phyloP scores from a whole-genome alignment of 2,113 vertebrate genomes.

The Mastomys coucha region DNA sequence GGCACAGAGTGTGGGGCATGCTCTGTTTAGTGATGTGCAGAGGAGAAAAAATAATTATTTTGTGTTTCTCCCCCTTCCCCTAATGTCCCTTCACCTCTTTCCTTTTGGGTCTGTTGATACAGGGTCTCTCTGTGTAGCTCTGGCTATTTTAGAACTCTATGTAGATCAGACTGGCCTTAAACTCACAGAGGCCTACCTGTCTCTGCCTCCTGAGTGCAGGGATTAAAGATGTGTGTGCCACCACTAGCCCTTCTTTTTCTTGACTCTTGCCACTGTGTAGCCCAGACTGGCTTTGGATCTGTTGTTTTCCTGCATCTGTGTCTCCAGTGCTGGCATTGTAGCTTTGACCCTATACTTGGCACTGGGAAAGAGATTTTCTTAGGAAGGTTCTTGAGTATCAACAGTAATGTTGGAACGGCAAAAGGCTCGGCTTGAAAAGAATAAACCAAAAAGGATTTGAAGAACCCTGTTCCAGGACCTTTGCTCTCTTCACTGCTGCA shows the following conservation, averaged over 20 bases:
- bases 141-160: neutral
- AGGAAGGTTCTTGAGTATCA: neutral
- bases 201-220: neutral
- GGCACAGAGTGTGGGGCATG: neutral
- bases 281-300: neutral
- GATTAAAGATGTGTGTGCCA: neutral
- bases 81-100: no score
- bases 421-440: slow-evolving; percentile 14
- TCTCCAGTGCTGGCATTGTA: neutral
- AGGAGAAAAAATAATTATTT: neutral
- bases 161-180: neutral
- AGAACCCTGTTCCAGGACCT: neutral
- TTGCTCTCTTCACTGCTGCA: neutral
- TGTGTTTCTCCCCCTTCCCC: no score
- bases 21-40: neutral
- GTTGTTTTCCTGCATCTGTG: neutral
- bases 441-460: neutral
- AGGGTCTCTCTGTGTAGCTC: neutral
- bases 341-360: neutral
- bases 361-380: neutral
- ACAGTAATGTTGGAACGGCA: neutral
- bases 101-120: neutral
- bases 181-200: no score
- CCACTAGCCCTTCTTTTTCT: neutral
- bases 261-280: no score